Evolutionary conservation across 1,140 invertebrate genomes (phyloP).

Genomic region (Heterodera carotae): DNA sequence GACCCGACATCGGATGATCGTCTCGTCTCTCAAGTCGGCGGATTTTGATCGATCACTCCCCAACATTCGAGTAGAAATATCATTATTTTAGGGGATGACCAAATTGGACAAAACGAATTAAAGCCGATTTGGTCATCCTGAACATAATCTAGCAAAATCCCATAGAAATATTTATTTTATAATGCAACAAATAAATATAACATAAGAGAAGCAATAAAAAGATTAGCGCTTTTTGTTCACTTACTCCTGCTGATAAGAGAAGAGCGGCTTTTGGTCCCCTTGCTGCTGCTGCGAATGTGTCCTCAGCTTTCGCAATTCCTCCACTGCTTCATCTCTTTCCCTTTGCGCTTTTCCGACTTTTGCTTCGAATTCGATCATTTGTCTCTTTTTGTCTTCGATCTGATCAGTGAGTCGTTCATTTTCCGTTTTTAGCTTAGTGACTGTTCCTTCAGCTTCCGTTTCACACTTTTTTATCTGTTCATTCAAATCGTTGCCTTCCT

Average conservation of each 20-base stretch:
- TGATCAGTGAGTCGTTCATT: background rate
- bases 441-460: background rate
- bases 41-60: no score
- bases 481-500: slow-evolving; percentile 5
- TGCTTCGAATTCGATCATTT: slow-evolving; percentile 11
- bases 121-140: no score
- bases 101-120: no score
- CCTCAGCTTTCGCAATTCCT: background rate
- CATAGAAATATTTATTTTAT: no score
- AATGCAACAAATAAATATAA: no score
- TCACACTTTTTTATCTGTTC: background rate
- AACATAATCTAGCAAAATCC: no score
- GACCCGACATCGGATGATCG: background rate
- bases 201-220: no score
- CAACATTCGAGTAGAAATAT: background rate
- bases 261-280: background rate
- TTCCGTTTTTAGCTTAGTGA: background rate
- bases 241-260: slow-evolving; percentile 15
- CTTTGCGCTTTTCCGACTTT: slow-evolving; percentile 21
- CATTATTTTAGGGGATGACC: background rate
- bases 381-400: background rate
- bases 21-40: no score
- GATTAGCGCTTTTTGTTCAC: background rate
- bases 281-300: slow-evolving; percentile 23
- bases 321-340: slow-evolving; percentile 4